Evolutionary conservation across 2,113 vertebrate genomes (phyloP).

Genomic region (Plotosus lineatus): DNA sequence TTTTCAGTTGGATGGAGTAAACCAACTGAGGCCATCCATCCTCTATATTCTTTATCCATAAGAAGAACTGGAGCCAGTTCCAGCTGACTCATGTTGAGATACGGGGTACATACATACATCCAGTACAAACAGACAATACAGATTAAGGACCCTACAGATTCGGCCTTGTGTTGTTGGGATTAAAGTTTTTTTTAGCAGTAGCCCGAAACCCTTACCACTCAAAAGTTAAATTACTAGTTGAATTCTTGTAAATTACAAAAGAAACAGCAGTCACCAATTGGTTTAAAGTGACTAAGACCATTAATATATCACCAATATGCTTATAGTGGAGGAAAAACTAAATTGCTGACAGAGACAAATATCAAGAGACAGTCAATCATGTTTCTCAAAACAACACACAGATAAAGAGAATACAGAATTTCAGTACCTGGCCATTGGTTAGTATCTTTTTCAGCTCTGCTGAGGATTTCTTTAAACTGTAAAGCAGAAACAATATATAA

Average conservation of each 20-base stretch:
- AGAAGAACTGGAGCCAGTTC: too few relatives aligned
- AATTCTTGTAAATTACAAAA: too few relatives aligned
- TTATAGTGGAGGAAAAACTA: neutral
- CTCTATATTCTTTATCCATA: too few relatives aligned
- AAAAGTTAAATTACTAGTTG: too few relatives aligned
- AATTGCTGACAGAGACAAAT: neutral
- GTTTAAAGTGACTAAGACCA: neutral
- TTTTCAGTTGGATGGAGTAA: neutral
- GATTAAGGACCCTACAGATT: too few relatives aligned
- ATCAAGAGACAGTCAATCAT: neutral
- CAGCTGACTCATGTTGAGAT: too few relatives aligned
- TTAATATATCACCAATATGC: neutral
- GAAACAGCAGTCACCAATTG: too few relatives aligned
- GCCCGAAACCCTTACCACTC: too few relatives aligned
- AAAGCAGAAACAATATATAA: constrained; percentile 42
- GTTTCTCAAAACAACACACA: neutral
- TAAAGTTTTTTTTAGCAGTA: too few relatives aligned
- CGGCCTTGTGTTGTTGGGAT: too few relatives aligned
- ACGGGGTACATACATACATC: too few relatives aligned
- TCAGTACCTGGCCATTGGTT: constrained; percentile 89
- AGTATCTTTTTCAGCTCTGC: constrained; percentile 95
- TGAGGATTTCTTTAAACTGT: constrained; percentile 93
- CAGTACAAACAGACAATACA: too few relatives aligned
- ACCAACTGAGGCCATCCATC: neutral
- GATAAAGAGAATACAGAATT: neutral